Conservation (phyloP, 1,140 invertebrate genomes). For the Caenorhabditis remanei region DNA sequence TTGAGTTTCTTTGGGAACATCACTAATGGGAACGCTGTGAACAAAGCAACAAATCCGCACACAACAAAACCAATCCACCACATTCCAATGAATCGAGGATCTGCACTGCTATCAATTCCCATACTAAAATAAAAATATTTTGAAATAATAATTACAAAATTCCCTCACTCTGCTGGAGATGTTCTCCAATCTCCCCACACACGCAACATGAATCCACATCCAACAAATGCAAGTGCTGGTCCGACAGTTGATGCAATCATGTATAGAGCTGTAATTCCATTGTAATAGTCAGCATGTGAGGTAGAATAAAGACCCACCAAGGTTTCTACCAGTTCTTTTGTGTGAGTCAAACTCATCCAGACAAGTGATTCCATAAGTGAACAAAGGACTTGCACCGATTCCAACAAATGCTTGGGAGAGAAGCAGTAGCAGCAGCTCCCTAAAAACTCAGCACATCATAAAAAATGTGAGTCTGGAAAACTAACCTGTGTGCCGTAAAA, state of each 20-base stretch:
- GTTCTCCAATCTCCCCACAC: constrained; percentile 61
- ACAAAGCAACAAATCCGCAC: constrained; percentile 42
- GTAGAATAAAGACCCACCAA: background rate
- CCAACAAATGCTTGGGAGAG: constrained; percentile 60
- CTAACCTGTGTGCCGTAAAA: constrained; percentile 24
- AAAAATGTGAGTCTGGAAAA: background rate
- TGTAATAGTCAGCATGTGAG: background rate
- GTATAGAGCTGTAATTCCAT: constrained; percentile 46
- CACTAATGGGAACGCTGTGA: constrained; percentile 41
- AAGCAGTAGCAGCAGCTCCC: constrained; percentile 35
- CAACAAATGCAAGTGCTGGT: constrained; percentile 61
- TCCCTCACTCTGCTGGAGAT: constrained; percentile 10
- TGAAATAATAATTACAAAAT: background rate
- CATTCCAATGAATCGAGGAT: constrained; percentile 59
- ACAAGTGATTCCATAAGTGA: constrained; percentile 60
- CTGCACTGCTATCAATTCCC: constrained; percentile 46
- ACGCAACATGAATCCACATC: constrained; percentile 54
- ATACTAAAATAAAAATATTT: constrained; percentile 14
- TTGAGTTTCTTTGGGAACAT: constrained; percentile 59
- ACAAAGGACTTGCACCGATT: constrained; percentile 59
- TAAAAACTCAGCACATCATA: background rate
- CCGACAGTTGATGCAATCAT: constrained; percentile 61
- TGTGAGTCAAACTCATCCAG: constrained; percentile 60
- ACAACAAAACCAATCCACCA: constrained; percentile 63
- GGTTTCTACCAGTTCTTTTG: constrained; percentile 60